Evolutionary conservation across 2,113 vertebrate genomes (phyloP).

Genomic region (Psephotus haematonotus): DNA sequence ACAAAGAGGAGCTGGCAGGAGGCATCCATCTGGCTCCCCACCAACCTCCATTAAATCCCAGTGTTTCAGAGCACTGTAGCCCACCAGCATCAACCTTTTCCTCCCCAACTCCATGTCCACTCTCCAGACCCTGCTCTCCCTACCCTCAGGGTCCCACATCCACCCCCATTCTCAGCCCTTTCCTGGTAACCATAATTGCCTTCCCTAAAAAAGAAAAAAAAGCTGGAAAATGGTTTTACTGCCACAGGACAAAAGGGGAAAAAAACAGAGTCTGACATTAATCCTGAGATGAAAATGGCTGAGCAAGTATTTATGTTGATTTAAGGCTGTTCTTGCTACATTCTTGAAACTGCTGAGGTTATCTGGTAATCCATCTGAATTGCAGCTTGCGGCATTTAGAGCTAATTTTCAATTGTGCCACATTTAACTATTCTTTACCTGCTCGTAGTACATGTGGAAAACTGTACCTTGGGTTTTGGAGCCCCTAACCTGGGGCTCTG

Average conservation of each 20-base stretch:
- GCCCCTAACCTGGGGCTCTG: not conserved
- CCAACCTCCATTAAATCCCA: not conserved
- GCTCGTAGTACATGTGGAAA: not conserved
- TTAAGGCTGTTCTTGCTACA: slow-evolving; percentile 49
- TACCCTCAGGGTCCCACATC: not conserved
- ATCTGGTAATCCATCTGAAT: slow-evolving; percentile 50
- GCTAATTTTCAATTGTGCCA: slow-evolving; percentile 1
- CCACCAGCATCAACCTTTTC: not conserved
- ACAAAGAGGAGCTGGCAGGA: not conserved
- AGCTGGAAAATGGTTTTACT: not conserved
- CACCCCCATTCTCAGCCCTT: not conserved
- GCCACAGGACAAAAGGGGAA: not conserved
- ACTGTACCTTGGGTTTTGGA: not conserved
- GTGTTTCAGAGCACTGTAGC: not conserved
- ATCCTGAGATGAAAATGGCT: slow-evolving; percentile 20
- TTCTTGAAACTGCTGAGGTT: slow-evolving; percentile 52
- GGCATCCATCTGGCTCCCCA: not conserved
- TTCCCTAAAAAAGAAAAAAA: not conserved
- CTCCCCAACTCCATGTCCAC: not conserved
- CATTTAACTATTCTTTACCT: slow-evolving; percentile 19
- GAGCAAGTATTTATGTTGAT: slow-evolving; percentile 52
- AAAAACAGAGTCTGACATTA: not conserved
- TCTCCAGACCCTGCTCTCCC: not conserved
- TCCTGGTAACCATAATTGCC: not conserved
- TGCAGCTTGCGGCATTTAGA: slow-evolving; percentile 28